Percentiles rank a stretch among this genome's conserved stretches.
These are phyloP conservation scores for Listronotus bonariensis DNA, from an alignment of 1,140 invertebrate genomes.

Conservation along the genomic window DNA sequence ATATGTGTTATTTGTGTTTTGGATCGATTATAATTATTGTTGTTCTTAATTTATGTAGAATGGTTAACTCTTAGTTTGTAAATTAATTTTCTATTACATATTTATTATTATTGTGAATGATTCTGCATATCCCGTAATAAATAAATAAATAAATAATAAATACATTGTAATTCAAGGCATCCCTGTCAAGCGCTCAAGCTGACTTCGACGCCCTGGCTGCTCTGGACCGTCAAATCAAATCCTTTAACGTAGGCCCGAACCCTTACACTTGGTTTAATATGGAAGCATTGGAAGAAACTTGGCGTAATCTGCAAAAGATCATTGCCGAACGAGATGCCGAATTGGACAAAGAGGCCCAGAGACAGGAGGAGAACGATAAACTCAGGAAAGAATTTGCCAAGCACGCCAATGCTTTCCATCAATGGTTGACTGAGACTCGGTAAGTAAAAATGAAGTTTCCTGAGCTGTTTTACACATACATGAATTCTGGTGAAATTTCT, in stretches of 20 bases:
- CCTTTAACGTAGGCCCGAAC: slow-evolving; percentile 98
- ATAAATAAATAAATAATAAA: no score
- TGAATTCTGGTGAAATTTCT: no score
- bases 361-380: slow-evolving; percentile 99
- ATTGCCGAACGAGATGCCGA: slow-evolving; percentile 94
- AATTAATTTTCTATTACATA: not conserved
- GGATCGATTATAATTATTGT: no score
- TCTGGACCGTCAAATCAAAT: slow-evolving; percentile 96
- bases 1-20: no score
- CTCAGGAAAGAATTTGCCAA: slow-evolving; percentile 98
- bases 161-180: slow-evolving; percentile 65
- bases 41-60: no score
- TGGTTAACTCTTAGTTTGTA: no score
- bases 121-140: no score
- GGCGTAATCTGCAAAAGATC: slow-evolving; percentile 98
- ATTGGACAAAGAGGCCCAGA: slow-evolving; percentile 91
- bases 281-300: slow-evolving; percentile 99
- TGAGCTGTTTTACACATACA: no score
- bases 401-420: slow-evolving; percentile 97
- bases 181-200: slow-evolving; percentile 91
- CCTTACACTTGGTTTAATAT: slow-evolving; percentile 99
- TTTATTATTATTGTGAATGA: slow-evolving; percentile 21
- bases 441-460: slow-evolving; percentile 55
- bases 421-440: slow-evolving; percentile 98
- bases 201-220: slow-evolving; percentile 96